Evolutionary conservation across 2,888 invertebrate genomes (phyloP).

Genomic region (Cyrtodaria siliqua): DNA sequence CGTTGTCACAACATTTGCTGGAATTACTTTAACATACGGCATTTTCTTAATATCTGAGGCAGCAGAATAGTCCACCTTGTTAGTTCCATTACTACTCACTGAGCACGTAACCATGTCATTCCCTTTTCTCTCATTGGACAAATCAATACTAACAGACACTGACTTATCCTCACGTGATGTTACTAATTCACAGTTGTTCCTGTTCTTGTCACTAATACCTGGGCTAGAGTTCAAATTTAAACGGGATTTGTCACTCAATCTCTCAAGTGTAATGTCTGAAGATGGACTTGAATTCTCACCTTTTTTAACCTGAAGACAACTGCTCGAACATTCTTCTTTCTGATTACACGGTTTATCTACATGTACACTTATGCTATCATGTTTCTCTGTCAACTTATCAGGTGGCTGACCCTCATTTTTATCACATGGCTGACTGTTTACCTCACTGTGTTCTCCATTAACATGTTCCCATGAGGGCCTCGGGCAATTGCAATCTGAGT

Average conservation of each 20-base stretch:
- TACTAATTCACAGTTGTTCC: not conserved
- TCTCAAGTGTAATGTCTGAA: too few species aligned
- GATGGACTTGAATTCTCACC: not conserved
- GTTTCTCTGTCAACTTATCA: constrained; percentile 17
- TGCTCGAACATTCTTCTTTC: too few species aligned
- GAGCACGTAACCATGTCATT: not conserved
- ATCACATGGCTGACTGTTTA: constrained; percentile 20
- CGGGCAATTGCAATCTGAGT: constrained; percentile 11
- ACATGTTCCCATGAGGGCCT: constrained; percentile 6
- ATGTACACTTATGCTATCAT: constrained; percentile 14
- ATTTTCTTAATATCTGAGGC: constrained; percentile 38
- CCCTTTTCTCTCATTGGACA: not conserved
- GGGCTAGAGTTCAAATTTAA: too few species aligned
- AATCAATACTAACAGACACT: constrained; percentile 15
- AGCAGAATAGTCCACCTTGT: constrained; percentile 5
- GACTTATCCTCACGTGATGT: not conserved
- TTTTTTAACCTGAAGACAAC: constrained; percentile 6
- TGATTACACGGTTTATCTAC: too few species aligned
- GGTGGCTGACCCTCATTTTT: constrained; percentile 12
- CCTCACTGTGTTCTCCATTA: not conserved
- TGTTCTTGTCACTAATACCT: too few species aligned
- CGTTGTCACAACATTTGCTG: constrained; percentile 4
- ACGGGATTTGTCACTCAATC: too few species aligned
- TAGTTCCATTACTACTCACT: too few species aligned
- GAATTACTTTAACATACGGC: constrained; percentile 44